These are phyloP conservation scores for Caenorhabditis tropicalis DNA, from an alignment of 1,140 invertebrate genomes.

Conservation along the genomic window DNA sequence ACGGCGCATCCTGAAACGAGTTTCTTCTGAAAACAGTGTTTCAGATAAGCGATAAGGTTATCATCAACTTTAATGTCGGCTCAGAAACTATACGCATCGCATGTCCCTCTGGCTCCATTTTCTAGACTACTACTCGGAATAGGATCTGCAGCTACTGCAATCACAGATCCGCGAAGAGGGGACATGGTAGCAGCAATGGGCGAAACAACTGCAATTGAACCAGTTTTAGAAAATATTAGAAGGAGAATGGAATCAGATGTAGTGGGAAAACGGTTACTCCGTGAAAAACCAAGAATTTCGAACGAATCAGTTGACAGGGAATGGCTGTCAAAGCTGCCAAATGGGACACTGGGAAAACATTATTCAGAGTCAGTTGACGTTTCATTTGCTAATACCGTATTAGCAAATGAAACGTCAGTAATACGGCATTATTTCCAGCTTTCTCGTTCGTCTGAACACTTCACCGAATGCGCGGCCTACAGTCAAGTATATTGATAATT, in stretches of 20 bases:
- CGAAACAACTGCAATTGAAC: conserved; percentile 77
- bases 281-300: conserved; percentile 85
- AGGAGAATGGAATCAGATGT: conserved; percentile 55
- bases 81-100: conserved; percentile 74
- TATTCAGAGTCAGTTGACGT: conserved; percentile 76
- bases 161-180: conserved; percentile 78
- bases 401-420: conserved; percentile 74
- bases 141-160: conserved; percentile 81
- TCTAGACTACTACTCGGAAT: conserved; percentile 81
- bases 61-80: conserved; percentile 1
- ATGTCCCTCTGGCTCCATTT: conserved; percentile 79
- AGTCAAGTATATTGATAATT: conserved; percentile 89
- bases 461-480: conserved; percentile 76
- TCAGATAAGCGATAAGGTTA: background rate
- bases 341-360: conserved; percentile 82
- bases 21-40: too few relatives aligned
- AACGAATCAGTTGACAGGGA: conserved; percentile 82
- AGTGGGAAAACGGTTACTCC: conserved; percentile 57
- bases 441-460: conserved; percentile 54
- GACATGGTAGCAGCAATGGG: conserved; percentile 93
- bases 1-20: too few relatives aligned
- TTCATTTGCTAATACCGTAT: too few relatives aligned
- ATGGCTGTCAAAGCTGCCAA: conserved; percentile 79
- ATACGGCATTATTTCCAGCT: conserved; percentile 46
- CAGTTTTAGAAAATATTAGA: conserved; percentile 57